Base-by-base conservation (phyloP, 2,113 vertebrate genomes). In the Odobenus rosmarus region DNA sequence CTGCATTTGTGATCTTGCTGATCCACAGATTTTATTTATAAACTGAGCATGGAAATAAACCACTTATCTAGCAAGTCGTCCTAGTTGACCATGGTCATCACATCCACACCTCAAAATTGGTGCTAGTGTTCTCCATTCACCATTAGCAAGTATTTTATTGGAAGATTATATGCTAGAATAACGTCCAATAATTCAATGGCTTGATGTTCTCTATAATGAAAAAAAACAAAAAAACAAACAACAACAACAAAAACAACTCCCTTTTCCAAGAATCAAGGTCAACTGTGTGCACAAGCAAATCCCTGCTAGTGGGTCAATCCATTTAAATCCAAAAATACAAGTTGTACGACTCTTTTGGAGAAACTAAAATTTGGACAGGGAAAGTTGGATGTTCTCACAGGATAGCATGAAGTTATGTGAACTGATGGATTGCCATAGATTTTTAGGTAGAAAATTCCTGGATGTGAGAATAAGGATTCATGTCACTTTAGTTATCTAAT, bases 21-120 rank as follows among this genome's bases (percentile, higher is more conserved):
- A 88, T 72, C 26, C 19, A 84, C 19, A 55, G 12, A 69, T 64
- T 85, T 92, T 53, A 64, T 79, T 86, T 82, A 69, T 61, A 88
- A 87, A 64, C 14, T 36, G 3, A 85, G 57, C 13, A n/a, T 15
- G 1, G 4, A 16, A 55, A 10, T 67, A 83, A 88, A 72, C 13
- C 31, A 28, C 7, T 71, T 59, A 87, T 21, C n/a, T 42, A 74
- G 57, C 5, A 49, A 42, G 51, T 49, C 14, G 76, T 31, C 8
- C 39, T 16, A 76, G 12, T 16, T 36, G 24, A 82, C 26, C 39
- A 6, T 21, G 4, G 5, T 69, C 13, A 59, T 12, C 3, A 33
- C 5, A 55, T 24, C 16, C 53, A 59, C 10, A 64, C 11, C 33
- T 74, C 49, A 59, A 61, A 53, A 67, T 2, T 83, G 7, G 4